phyloP scores from a whole-genome alignment of 2,113 vertebrate genomes.

The Phylloscopus trochiloides region DNA sequence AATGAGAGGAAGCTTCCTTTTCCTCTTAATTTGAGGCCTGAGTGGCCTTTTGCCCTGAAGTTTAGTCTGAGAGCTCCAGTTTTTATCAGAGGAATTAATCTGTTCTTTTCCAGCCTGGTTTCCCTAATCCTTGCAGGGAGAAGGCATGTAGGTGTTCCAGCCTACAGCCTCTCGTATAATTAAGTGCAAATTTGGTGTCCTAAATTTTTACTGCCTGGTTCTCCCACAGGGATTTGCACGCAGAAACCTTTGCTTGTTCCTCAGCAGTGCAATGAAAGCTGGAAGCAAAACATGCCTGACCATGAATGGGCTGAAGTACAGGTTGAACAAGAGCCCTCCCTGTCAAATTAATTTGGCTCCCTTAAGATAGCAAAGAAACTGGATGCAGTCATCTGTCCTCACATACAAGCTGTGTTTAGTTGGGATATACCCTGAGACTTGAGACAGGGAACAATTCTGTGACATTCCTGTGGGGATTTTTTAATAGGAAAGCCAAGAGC shows the following conservation, averaged over 20 bases:
- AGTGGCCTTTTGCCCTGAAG: neutral
- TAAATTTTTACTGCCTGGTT: slow-evolving; percentile 2
- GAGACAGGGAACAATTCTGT: neutral
- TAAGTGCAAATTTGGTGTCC: slow-evolving; percentile 39
- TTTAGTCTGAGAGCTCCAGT: neutral
- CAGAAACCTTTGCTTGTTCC: neutral
- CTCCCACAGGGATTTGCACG: neutral
- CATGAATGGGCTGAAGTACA: neutral
- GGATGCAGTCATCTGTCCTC: neutral
- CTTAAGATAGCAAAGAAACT: neutral
- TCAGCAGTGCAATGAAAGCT: neutral
- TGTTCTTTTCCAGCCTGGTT: neutral
- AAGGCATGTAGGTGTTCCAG: slow-evolving; percentile 35
- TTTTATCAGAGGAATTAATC: slow-evolving; percentile 40
- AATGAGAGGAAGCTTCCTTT: neutral
- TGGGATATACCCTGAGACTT: neutral
- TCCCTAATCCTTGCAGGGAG: neutral
- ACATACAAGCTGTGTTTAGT: neutral
- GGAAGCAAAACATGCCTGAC: neutral
- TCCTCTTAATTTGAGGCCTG: neutral
- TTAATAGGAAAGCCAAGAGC: neutral
- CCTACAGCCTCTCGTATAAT: slow-evolving; percentile 39
- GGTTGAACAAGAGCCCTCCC: slow-evolving; percentile 16
- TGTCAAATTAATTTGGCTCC: neutral
- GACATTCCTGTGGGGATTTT: neutral